Base-by-base conservation (phyloP, 2,888 invertebrate species). In the Gortyna flavago region DNA sequence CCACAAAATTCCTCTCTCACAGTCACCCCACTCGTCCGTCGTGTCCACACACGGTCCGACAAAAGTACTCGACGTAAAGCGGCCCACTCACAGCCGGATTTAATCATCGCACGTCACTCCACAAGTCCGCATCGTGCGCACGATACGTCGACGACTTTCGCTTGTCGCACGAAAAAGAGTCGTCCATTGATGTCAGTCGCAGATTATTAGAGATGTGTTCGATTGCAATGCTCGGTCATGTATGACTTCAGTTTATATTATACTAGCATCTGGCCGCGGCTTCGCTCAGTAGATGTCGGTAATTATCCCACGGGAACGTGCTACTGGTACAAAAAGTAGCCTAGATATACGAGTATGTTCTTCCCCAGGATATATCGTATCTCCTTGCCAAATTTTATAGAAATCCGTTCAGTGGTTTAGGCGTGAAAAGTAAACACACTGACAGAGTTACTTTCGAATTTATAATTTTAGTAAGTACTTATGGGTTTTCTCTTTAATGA, bases 31-130 rank as follows among this genome's bases (percentile, higher is more conserved):
- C 62, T 65, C 71, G 64, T 59, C 71, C 21, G 84, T 82, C 84
- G 73, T 77, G 84, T 77, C 81, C 89, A 85, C 79, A 68, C 87
- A 67, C 77, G 57, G 79, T n/a, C 74, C 80, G 72, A 88, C 87
- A 89, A 88, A 89, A 90, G 89, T 90, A 65, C 89, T 89, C 80
- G 84, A 86, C 79, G 73, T 62, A 86, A 80, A 82, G 79, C 81
- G 61, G 82, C 68, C 89, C 85, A 85, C 89, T 88, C 87, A 79
- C 77, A 61, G 61, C 25, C 59, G 81, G 71, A 81, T 87, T 88
- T 90, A 90, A 90, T 89, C 90, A 89, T 75, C 25, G 79, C 70
- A 71, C 80, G 85, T 85, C 88, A 89, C 83, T 80, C 79, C 75
- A 77, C 32, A 32, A 75, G 54, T 13, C 29, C 51, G 16, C 41